phyloP scores from a whole-genome alignment of 2,797 vertebrate genomes.

The Macropodus opercularis region DNA sequence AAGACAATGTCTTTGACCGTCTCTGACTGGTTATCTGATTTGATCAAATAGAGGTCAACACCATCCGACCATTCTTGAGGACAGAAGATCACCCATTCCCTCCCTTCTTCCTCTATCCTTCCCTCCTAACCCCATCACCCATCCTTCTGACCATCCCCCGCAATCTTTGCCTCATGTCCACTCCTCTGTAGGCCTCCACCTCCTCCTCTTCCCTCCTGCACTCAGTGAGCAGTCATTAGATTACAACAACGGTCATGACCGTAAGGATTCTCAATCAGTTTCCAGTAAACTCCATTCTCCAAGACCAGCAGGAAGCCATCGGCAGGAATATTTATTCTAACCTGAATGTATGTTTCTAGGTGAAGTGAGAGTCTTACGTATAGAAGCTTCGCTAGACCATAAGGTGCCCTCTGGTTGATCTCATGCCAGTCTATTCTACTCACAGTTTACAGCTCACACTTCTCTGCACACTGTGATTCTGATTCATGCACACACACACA shows the following conservation, averaged over 20 bases:
- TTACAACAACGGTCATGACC: conserved; percentile 81
- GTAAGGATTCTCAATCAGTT: conserved; percentile 81
- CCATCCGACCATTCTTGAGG: conserved; percentile 62
- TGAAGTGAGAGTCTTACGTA: too few species aligned
- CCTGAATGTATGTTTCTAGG: conserved; percentile 4
- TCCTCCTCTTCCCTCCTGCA: conserved; percentile 49
- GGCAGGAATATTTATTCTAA: conserved; percentile 27
- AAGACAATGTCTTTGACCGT: conserved; percentile 67
- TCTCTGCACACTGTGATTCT: too few species aligned
- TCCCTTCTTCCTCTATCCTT: neutral
- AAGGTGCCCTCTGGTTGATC: conserved; percentile 14
- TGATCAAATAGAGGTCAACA: conserved; percentile 76
- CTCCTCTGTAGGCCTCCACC: conserved; percentile 42
- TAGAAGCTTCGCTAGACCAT: too few species aligned
- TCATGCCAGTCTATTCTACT: conserved; percentile 28
- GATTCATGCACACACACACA: conserved; percentile 11
- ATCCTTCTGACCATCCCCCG: conserved; percentile 51
- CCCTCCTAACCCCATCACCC: conserved; percentile 54
- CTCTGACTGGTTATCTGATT: conserved; percentile 74
- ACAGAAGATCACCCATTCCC: conserved; percentile 53
- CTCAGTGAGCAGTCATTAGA: conserved; percentile 82
- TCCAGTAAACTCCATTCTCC: conserved; percentile 82
- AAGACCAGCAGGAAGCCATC: conserved; percentile 50
- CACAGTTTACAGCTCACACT: too few species aligned
- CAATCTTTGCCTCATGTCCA: conserved; percentile 41